A percentile compares a stretch with the other conserved stretches of the same genome.
phyloP scores from a whole-genome alignment of 2,888 invertebrate genomes.

The Lasioglossum zephyrum region DNA sequence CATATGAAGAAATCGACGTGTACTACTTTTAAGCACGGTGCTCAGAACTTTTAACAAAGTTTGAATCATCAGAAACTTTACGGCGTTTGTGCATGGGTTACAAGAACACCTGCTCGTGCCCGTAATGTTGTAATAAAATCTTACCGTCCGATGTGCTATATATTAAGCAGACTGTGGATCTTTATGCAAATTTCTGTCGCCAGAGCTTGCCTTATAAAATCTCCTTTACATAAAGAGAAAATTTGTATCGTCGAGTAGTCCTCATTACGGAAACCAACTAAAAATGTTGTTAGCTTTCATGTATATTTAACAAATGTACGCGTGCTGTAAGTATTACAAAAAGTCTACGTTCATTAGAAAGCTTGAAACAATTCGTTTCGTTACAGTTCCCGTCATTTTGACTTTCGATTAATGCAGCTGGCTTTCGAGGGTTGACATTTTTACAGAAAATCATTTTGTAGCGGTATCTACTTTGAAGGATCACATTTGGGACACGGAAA shows the following conservation, averaged over 20 bases:
- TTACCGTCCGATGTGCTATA: not conserved
- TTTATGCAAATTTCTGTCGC: not conserved
- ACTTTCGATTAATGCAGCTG: not conserved
- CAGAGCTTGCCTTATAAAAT: not conserved
- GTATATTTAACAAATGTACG: not conserved
- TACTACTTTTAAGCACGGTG: not conserved
- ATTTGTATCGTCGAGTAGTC: not conserved
- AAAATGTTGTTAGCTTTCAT: not conserved
- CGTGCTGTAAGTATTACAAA: not conserved
- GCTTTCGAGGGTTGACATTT: not conserved
- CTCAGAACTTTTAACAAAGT: not conserved
- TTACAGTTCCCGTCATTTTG: not conserved
- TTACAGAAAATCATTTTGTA: not conserved
- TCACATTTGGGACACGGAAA: not conserved
- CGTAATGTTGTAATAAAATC: not conserved
- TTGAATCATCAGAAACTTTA: not conserved
- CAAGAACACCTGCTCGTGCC: not conserved
- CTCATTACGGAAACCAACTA: not conserved
- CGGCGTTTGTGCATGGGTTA: not conserved
- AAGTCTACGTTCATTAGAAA: not conserved
- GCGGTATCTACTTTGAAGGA: not conserved
- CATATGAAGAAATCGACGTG: not conserved
- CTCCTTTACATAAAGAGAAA: not conserved
- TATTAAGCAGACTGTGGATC: too few species aligned
- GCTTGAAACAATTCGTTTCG: not conserved